phyloP scores from a whole-genome alignment of 2,888 invertebrate genomes.

The Cheilosia impressa region DNA sequence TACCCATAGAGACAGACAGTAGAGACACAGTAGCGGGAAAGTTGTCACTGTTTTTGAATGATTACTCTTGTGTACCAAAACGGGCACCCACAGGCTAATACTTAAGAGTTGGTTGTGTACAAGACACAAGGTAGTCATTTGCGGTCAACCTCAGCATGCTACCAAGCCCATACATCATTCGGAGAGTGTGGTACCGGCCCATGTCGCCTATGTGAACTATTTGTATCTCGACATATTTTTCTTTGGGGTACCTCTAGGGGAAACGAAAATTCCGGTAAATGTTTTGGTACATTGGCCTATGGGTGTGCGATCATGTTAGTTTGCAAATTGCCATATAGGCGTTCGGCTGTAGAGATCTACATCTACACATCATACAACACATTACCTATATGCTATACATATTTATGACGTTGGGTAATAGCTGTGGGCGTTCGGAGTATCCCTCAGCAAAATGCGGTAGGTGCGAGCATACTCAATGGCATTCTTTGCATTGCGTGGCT shows the following conservation, averaged over 20 bases:
- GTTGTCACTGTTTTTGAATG: constrained; percentile 81
- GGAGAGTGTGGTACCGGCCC: constrained; percentile 26
- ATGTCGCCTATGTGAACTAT: constrained; percentile 36
- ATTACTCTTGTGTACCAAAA: constrained; percentile 77
- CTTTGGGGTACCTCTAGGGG: constrained; percentile 35
- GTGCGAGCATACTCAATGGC: constrained; percentile 16
- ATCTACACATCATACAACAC: constrained; percentile 27
- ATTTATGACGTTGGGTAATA: constrained; percentile 74
- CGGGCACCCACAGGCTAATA: constrained; percentile 68
- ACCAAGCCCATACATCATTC: constrained; percentile 69
- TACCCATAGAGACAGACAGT: neutral
- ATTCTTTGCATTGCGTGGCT: constrained; percentile 53
- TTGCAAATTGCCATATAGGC: constrained; percentile 65
- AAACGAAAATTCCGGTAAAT: constrained; percentile 44
- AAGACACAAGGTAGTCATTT: constrained; percentile 13
- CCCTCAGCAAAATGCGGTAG: constrained; percentile 16
- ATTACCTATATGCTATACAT: constrained; percentile 25
- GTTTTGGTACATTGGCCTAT: constrained; percentile 33
- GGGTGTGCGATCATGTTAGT: constrained; percentile 37
- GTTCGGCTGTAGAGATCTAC: constrained; percentile 27
- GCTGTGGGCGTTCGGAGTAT: constrained; percentile 70
- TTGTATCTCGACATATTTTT: constrained; percentile 44
- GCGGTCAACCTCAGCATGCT: constrained; percentile 66
- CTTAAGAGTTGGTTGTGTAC: constrained; percentile 59
- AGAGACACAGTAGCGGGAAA: constrained; percentile 79